phyloP scores from a whole-genome alignment of 2,888 invertebrate genomes.

The Zygogramma bicolorata region DNA sequence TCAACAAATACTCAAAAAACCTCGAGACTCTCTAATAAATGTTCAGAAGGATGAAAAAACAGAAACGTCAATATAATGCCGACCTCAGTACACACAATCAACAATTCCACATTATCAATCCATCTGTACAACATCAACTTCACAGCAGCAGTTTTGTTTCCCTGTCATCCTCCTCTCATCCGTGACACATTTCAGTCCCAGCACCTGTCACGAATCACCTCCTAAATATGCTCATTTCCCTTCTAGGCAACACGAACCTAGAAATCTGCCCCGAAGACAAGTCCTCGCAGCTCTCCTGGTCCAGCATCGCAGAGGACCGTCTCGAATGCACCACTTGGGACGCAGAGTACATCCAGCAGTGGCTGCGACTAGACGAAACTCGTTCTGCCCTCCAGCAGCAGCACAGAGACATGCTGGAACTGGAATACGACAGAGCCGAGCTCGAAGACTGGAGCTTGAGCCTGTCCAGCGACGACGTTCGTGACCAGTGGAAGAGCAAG shows the following conservation, averaged over 20 bases:
- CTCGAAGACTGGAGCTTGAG: slow-evolving; percentile 85
- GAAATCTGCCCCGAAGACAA: slow-evolving; percentile 60
- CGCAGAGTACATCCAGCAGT: slow-evolving; percentile 81
- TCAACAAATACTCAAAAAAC: too few relatives aligned
- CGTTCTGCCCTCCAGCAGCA: slow-evolving; percentile 77
- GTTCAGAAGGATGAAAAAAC: too few relatives aligned
- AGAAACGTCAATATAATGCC: too few relatives aligned
- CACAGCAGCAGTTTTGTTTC: too few relatives aligned
- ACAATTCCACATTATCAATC: too few relatives aligned
- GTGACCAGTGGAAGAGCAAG: slow-evolving; percentile 66
- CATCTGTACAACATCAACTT: too few relatives aligned
- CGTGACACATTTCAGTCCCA: background rate
- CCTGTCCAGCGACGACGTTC: slow-evolving; percentile 77
- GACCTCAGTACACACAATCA: too few relatives aligned
- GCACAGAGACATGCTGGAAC: slow-evolving; percentile 76
- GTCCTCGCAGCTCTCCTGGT: slow-evolving; percentile 69
- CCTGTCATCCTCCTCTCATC: too few relatives aligned
- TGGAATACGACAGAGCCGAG: slow-evolving; percentile 82
- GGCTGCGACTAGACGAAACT: slow-evolving; percentile 80
- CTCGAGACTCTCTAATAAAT: too few relatives aligned
- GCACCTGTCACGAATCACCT: background rate
- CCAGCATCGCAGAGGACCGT: slow-evolving; percentile 72
- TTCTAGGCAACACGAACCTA: slow-evolving; percentile 57
- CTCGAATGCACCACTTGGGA: slow-evolving; percentile 75
- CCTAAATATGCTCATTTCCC: background rate